Base-by-base conservation (phyloP, 1,140 invertebrate genomes). In the Eufriesea mexicana region DNA sequence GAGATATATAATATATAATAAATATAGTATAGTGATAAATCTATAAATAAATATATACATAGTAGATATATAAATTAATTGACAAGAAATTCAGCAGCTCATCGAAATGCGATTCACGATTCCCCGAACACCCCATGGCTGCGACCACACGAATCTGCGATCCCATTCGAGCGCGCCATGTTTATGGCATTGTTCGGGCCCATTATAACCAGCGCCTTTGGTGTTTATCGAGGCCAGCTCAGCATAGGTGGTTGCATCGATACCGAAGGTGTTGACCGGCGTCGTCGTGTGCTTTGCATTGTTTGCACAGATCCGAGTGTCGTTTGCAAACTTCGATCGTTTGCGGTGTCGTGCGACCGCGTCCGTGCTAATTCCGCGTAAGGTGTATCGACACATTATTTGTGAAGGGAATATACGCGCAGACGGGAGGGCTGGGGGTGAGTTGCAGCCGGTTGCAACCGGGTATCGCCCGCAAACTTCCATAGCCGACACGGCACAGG, bases 241-340 rank as follows among this genome's bases (percentile, higher is more conserved):
- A 12, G 12, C 25, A 18, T 59, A 61, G 54, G 77, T 59, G 55
- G 66, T 25, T 12, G 8, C 42, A 49, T 70, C 51, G 77, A 42
- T 49, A 35, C 9, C 77, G 42, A 71, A 79, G 77, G 77, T 71
- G 55, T 79, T 71, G 66, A 71, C 45, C 66, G 7, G 23, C 42
- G 18, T n/a, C 45, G 59, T 51, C n/a, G 16, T 49, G 20, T 2
- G 77, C 77, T 79, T 79, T 61, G 18, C 55, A 79, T 79, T 79
- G 77, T 79, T 79, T 59, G 54, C 67, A 16, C 12, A 61, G 51
- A 79, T 71, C 55, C 42, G 16, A 61, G 66, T 79, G 57, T 59
- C 77, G 77, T 79, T 79, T 35, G 77, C 77, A 49, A 79, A 79
- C 66, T 79, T 59, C n/a, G 77, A 79, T 71, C 66, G 42, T 71